A percentile compares a stretch with the other conserved stretches of the same genome.
These are phyloP conservation scores for Capitulum mitella DNA, from an alignment of 2,888 invertebrate genomes.

Conservation along the genomic window DNA sequence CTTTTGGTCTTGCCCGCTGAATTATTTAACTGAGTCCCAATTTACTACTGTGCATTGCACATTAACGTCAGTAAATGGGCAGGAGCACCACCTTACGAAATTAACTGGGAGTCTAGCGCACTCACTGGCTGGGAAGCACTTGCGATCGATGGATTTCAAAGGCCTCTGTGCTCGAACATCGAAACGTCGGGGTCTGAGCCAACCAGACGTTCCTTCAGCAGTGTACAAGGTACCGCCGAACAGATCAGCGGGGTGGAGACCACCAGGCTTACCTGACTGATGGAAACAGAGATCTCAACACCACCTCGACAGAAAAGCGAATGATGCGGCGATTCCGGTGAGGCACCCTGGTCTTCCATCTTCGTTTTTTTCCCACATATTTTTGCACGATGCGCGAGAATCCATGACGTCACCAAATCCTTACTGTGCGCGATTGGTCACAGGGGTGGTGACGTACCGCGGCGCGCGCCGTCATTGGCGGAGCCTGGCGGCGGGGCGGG, in stretches of 20 bases:
- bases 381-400: conserved; percentile 12
- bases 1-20: no score
- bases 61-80: no score
- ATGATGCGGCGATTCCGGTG: not conserved
- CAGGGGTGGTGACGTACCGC: not conserved
- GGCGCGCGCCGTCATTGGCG: not conserved
- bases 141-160: no score
- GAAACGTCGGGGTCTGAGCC: no score
- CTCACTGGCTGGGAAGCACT: no score
- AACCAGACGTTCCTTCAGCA: no score
- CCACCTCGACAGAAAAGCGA: not conserved
- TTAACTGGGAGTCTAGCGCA: no score
- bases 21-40: no score
- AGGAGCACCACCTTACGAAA: no score
- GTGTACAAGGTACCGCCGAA: no score
- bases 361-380: conserved; percentile 5
- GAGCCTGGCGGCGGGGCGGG: not conserved
- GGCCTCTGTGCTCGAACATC: no score
- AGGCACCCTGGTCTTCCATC: not conserved
- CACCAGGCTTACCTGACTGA: not conserved
- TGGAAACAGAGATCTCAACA: not conserved
- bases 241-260: not conserved
- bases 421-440: not conserved
- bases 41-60: no score
- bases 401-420: not conserved